Conservation (phyloP, 2,797 vertebrate species). For the Cossypha polioptera region DNA sequence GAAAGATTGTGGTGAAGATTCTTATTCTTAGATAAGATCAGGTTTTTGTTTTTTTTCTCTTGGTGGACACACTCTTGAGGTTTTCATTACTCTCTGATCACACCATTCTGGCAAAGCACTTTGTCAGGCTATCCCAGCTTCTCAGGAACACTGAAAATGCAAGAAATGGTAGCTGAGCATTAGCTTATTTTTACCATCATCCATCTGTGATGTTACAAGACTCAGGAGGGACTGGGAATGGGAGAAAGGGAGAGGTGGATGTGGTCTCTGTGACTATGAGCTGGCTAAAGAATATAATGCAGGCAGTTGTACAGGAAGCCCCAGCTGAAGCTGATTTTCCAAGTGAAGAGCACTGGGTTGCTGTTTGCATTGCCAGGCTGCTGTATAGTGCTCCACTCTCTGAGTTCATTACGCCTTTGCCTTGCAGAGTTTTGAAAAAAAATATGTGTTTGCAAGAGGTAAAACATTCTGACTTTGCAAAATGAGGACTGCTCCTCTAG, state of each 20-base stretch:
- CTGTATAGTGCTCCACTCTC: not conserved
- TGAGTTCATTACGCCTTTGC: rapidly evolving
- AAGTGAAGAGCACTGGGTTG: not conserved
- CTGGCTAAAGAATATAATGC: not conserved
- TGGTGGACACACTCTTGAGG: not conserved
- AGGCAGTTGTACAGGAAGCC: not conserved
- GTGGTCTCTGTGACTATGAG: not conserved
- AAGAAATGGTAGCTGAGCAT: not conserved
- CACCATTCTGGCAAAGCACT: not conserved
- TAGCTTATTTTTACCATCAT: not conserved
- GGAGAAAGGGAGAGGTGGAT: not conserved
- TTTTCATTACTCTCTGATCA: not conserved
- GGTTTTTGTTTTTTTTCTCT: not conserved
- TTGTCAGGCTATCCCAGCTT: not conserved
- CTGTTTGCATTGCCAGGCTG: not conserved
- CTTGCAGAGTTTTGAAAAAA: not conserved
- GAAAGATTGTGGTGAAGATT: not conserved
- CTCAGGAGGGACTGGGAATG: not conserved
- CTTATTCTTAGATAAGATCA: not conserved
- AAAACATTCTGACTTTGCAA: not conserved
- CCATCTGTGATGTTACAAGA: not conserved
- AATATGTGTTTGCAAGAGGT: not conserved
- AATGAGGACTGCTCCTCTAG: not conserved
- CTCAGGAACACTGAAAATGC: not conserved
- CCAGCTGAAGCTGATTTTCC: not conserved